Base-by-base conservation (phyloP, 1,140 invertebrate genomes). In the Ceratina japonica region DNA sequence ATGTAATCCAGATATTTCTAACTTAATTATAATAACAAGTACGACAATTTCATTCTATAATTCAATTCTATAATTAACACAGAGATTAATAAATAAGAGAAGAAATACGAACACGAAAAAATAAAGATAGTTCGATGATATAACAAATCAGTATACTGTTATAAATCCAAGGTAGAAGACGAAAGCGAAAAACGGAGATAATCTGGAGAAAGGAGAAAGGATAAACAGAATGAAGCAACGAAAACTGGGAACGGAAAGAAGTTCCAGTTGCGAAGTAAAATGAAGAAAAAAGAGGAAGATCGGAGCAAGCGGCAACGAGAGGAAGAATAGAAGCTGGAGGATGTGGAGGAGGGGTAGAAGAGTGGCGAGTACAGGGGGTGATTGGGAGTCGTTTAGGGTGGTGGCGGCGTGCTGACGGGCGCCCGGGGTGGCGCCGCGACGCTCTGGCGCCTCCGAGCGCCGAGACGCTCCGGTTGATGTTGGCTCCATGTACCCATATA, bases 381-480 rank as follows among this genome's bases (percentile, higher is more conserved):
- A 44, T 44, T 44, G 37, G 37, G 73, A 77, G 58, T 52, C 59
- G 65, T 64, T 70, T 82, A 75, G 62, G 75, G 66, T 76, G 80
- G 79, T 86, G 83, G 84, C 91, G 91, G 87, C 91, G 80, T 85
- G 85, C 87, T 90, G 91, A 77, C 91, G 90, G 90, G 90, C 91
- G 91, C 91, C 91, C 86, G 87, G 89, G 89, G 89, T 91, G 89
- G 91, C 90, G 91, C 90, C 91, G 90, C 90, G 91, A 92, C 90
- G 89, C 90, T 91, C 88, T 88, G 91, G 90, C 90, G 90, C 91
- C 91, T 89, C 84, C 84, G 77, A 44, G 88, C 85, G 87, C 87
- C 87, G 89, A 90, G 88, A 89, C 90, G 86, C 88, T 90, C 82
- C 84, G 80, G 83, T 90, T 44, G 89, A 90, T 87, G 89, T 83